phyloP scores from a whole-genome alignment of 2,797 vertebrate genomes.

The Oreochromis grahami region DNA sequence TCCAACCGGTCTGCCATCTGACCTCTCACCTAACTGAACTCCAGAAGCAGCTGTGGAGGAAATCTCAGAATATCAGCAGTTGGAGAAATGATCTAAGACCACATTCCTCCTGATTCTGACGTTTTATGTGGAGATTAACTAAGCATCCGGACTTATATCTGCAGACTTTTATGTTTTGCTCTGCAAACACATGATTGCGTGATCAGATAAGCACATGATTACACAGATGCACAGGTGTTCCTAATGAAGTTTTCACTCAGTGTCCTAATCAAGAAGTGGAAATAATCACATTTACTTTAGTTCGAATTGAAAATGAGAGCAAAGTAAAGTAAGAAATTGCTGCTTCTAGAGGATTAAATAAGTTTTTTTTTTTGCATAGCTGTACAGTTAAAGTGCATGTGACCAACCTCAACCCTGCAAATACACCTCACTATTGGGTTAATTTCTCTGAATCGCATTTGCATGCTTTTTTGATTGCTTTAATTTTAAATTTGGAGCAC shows the following conservation, averaged over 20 bases:
- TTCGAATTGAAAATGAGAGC: neutral
- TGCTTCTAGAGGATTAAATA: neutral
- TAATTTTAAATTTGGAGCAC: neutral
- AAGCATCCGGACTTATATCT: neutral
- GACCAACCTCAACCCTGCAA: neutral
- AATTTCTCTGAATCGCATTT: neutral
- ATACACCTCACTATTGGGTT: neutral
- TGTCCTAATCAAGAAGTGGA: neutral
- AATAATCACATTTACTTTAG: neutral
- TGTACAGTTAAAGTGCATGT: neutral
- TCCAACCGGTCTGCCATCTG: neutral
- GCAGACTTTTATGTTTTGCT: neutral
- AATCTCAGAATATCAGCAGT: neutral
- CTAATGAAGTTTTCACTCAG: neutral
- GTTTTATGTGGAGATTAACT: accelerated
- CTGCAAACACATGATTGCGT: neutral
- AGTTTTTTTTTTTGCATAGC: accelerated
- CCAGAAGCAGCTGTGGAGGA: neutral
- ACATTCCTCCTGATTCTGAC: neutral
- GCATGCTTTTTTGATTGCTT: neutral
- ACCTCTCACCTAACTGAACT: neutral
- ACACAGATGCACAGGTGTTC: neutral
- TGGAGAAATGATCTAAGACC: neutral
- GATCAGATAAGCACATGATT: neutral
- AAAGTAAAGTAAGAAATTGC: neutral